Percentiles rank a stretch among this genome's conserved stretches.
Conservation (phyloP, 92 coral and sea anemone species). For the Umimayanthus chanpuru region DNA sequence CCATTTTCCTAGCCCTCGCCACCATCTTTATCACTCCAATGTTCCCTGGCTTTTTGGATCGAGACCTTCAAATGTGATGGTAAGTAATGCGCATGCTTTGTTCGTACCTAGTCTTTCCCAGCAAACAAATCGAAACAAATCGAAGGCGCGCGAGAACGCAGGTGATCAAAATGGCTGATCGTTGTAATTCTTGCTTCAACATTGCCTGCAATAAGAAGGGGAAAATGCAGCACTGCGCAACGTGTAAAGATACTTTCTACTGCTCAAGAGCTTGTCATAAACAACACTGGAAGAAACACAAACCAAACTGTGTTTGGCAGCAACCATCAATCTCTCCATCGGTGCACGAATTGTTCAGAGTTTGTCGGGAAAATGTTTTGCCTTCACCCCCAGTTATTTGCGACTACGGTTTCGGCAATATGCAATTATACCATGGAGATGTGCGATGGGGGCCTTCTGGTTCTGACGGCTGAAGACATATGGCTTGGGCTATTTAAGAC, state of each 20-base stretch:
- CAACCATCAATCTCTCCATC: conserved; percentile 17
- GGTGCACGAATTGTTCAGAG: conserved; percentile 26
- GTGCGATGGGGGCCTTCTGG: neutral
- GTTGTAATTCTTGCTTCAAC: too few species aligned
- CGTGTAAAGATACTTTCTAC: conserved; percentile 42
- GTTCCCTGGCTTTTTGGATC: conserved; percentile 29
- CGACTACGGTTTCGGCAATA: conserved; percentile 59
- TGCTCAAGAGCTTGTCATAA: conserved; percentile 58
- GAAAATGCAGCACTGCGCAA: conserved; percentile 6
- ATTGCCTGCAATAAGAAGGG: too few species aligned
- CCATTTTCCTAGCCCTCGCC: neutral
- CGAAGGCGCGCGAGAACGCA: too few species aligned
- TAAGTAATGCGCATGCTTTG: conserved; percentile 8
- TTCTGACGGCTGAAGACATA: conserved; percentile 8
- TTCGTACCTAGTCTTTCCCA: conserved; percentile 1
- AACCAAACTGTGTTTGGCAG: conserved; percentile 41
- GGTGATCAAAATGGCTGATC: too few species aligned
- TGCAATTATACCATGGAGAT: conserved; percentile 48
- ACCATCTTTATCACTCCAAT: neutral
- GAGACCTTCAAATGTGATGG: conserved; percentile 37
- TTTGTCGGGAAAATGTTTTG: neutral
- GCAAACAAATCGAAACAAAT: too few species aligned
- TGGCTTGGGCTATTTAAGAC: conserved; percentile 50
- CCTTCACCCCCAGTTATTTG: conserved; percentile 21
- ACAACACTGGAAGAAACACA: conserved; percentile 56